A percentile compares a stretch with the other conserved stretches of the same genome.
Conservation (phyloP, 2,888 invertebrate species). For the Ypsolopha sequella region DNA sequence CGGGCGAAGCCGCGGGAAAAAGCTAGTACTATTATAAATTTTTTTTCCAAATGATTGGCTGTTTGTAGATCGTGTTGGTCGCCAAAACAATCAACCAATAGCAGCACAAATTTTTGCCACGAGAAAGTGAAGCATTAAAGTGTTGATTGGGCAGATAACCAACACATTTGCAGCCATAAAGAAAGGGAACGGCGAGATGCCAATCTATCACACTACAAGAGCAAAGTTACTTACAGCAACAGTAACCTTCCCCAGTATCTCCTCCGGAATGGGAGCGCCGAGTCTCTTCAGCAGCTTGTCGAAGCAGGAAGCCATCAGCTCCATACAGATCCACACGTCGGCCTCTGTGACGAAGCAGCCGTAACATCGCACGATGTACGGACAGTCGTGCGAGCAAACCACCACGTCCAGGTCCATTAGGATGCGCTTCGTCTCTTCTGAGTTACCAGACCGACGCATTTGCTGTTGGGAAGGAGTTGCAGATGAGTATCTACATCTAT, state of each 20-base stretch:
- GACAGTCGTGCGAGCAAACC: constrained; percentile 96
- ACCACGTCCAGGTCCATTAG: constrained; percentile 99
- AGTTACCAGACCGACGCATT: constrained; percentile 97
- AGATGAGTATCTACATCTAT: background rate
- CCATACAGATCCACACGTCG: constrained; percentile 99
- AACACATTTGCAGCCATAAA: too few species aligned
- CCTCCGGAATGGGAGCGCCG: constrained; percentile 93
- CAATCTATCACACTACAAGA: too few species aligned
- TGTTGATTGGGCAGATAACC: too few species aligned
- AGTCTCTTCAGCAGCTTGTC: constrained; percentile 93
- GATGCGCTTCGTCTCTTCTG: constrained; percentile 97
- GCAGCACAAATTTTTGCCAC: too few species aligned
- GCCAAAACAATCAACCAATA: too few species aligned
- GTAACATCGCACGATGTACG: constrained; percentile 95
- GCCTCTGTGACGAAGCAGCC: constrained; percentile 98
- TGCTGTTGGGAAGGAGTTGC: constrained; percentile 66
- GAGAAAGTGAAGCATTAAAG: too few species aligned
- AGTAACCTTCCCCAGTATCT: constrained; percentile 96
- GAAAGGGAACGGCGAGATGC: too few species aligned
- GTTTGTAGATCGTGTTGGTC: too few species aligned
- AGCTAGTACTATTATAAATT: too few species aligned
- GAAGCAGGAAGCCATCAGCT: constrained; percentile 98
- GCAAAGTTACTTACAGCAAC: constrained; percentile 79
- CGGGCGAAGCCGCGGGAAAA: too few species aligned
- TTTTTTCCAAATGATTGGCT: background rate